Evolutionary conservation across 2,888 invertebrate species (phyloP), one percentile per base, ranked within the genome.

Genomic region (Galerucella nymphaeae): DNA sequence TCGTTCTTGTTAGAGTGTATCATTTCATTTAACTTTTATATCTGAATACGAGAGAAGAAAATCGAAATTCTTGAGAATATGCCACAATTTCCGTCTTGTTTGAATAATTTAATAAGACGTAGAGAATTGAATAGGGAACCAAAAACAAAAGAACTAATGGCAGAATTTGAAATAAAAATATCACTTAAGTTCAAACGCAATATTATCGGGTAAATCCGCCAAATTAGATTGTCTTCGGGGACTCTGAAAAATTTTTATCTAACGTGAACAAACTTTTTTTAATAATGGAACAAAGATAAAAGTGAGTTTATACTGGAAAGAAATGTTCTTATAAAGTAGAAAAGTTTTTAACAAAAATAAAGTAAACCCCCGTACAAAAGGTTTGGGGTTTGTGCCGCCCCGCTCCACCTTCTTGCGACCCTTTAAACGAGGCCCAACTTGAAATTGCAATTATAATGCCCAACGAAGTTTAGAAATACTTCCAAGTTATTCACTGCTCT

Each of bases 231-330:
- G 78, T 78, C 61, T 62, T 62, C 41, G 42, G 9, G 14, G 61
- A 59, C 30, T 23, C 59, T 30, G 55, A 61, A 66, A 71, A 71
- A 66, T 66, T 61, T 45, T 71, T 71, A 71, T 71, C 66, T 71
- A 66, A 65, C 67, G 67, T 82, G 82, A 82, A 81, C 80, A 80
- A 81, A 81, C 81, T 81, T 80, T 74, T 80, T 70, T 84, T 83
- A 84, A 84, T 84, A 84, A 84, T 82, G 83, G 79, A 73, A 76
- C 77, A 78, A 79, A 82, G 83, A 83, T 83, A 83, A 83, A 83
- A 83, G 82, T 77, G 81, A 82, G 82, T 83, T 83, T 82, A 81
- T 82, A 80, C 82, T 81, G 78, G 82, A 83, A 82, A 81, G 83
- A 83, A 83, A 83, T 83, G 81, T 82, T 82, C 82, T 81, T 82